A percentile compares a stretch with the other conserved stretches of the same genome.
Evolutionary conservation across 2,888 invertebrate genomes (phyloP).

Genomic region (Prionchulus punctatus): DNA sequence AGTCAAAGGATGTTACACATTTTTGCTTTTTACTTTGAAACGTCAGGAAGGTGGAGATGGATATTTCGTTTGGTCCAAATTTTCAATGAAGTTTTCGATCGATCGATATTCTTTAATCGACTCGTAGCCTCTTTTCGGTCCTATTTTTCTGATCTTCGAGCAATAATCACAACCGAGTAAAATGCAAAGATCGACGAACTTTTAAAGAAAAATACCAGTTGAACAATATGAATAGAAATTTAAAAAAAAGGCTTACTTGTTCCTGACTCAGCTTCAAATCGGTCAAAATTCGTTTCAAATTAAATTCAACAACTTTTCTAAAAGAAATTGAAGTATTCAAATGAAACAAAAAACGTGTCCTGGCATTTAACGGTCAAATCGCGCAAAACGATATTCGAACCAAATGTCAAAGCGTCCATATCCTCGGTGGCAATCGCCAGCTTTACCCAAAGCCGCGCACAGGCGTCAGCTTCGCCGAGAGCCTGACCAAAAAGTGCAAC

Average conservation of each 20-base stretch:
- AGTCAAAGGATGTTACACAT: background rate
- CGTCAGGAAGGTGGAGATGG: constrained; percentile 59
- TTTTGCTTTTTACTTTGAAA: background rate
- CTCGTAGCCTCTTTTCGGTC: constrained; percentile 88
- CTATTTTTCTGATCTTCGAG: constrained; percentile 62
- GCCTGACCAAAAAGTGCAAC: constrained; percentile 40
- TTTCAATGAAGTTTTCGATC: constrained; percentile 65
- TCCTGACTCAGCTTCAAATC: constrained; percentile 58
- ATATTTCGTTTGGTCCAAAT: too few species aligned
- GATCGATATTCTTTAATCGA: constrained; percentile 64
- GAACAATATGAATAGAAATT: background rate
- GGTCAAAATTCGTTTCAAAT: constrained; percentile 59
- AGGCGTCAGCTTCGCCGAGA: constrained; percentile 97
- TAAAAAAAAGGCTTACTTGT: constrained; percentile 45
- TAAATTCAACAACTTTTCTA: constrained; percentile 78
- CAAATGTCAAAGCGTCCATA: constrained; percentile 90
- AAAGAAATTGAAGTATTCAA: constrained; percentile 13
- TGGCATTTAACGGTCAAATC: constrained; percentile 93
- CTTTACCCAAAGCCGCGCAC: constrained; percentile 80
- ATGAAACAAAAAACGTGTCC: constrained; percentile 61
- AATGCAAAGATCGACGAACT: constrained; percentile 96
- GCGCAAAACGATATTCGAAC: constrained; percentile 64
- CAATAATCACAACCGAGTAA: constrained; percentile 98
- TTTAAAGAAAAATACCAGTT: constrained; percentile 17
- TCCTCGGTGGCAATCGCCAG: constrained; percentile 93